A percentile compares a stretch with the other conserved stretches of the same genome.
These are phyloP conservation scores for Micronycteris hirsuta DNA, from an alignment of 2,113 vertebrate genomes.

Conservation along the genomic window DNA sequence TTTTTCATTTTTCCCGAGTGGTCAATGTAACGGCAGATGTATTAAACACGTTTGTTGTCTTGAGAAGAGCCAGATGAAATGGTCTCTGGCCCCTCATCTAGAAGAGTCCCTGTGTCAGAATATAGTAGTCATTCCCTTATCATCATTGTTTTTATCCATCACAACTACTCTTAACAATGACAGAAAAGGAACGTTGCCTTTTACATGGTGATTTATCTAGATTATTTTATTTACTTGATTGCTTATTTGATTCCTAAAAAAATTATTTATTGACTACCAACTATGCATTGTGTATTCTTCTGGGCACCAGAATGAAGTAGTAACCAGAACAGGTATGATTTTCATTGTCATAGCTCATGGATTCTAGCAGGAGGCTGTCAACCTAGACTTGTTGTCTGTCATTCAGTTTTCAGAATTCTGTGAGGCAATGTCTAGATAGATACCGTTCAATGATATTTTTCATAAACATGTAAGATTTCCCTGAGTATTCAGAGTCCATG, in stretches of 20 bases:
- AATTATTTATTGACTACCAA: not conserved
- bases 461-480: not conserved
- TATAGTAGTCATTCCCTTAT: not conserved
- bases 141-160: not conserved
- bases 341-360: not conserved
- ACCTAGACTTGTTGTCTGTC: not conserved
- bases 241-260: not conserved
- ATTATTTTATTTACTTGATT: not conserved
- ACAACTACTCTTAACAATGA: not conserved
- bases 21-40: constrained; percentile 1
- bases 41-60: constrained; percentile 50
- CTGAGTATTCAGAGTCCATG: not conserved
- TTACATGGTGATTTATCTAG: not conserved
- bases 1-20: not conserved
- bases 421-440: not conserved
- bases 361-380: not conserved
- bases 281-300: not conserved
- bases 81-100: not conserved
- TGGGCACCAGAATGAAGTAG: not conserved
- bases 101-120: not conserved
- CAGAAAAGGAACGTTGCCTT: not conserved
- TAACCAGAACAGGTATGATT: not conserved
- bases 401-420: not conserved
- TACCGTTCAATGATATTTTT: not conserved
- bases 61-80: not conserved